Conservation (phyloP, 2,113 vertebrate species). For the Phrynosoma blainvillii region DNA sequence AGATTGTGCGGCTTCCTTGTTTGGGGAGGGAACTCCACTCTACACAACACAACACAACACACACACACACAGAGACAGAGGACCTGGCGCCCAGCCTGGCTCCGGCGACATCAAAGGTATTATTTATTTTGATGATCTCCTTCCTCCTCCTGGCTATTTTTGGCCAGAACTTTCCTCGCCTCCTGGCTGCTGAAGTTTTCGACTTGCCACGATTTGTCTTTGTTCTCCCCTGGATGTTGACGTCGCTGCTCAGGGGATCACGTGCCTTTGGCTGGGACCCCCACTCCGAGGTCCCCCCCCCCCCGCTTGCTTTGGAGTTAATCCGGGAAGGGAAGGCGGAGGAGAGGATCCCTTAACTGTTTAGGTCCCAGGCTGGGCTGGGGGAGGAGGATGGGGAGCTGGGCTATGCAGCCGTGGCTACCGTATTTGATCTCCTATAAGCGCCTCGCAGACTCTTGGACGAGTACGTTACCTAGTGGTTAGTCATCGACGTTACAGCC, state of each 20-base stretch:
- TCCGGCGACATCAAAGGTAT: conserved; percentile 64
- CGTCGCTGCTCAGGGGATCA: conserved; percentile 65
- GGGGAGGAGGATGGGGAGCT: background rate
- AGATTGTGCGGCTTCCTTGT: background rate
- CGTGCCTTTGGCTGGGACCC: conserved; percentile 62
- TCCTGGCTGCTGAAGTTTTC: conserved; percentile 76
- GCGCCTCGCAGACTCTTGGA: conserved; percentile 47
- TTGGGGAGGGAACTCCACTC: conserved; percentile 26
- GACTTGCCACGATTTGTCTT: conserved; percentile 74
- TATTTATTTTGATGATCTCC: conserved; percentile 68
- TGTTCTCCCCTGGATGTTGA: conserved; percentile 75
- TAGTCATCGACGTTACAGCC: no score
- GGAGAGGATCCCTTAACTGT: conserved; percentile 70
- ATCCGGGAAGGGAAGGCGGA: conserved; percentile 59
- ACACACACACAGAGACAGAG: no score
- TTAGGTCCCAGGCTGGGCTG: conserved; percentile 53
- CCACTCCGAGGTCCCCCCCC: conserved; percentile 42
- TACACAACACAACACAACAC: background rate
- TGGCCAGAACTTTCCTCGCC: conserved; percentile 69
- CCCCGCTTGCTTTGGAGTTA: conserved; percentile 69
- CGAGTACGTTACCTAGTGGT: background rate
- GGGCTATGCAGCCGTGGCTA: conserved; percentile 35
- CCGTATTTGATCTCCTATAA: conserved; percentile 62
- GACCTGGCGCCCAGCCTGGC: conserved; percentile 29
- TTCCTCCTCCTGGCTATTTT: conserved; percentile 58